These are phyloP conservation scores for Cataglyphis albicans DNA, from an alignment of 2,888 invertebrate genomes.

Conservation along the genomic window DNA sequence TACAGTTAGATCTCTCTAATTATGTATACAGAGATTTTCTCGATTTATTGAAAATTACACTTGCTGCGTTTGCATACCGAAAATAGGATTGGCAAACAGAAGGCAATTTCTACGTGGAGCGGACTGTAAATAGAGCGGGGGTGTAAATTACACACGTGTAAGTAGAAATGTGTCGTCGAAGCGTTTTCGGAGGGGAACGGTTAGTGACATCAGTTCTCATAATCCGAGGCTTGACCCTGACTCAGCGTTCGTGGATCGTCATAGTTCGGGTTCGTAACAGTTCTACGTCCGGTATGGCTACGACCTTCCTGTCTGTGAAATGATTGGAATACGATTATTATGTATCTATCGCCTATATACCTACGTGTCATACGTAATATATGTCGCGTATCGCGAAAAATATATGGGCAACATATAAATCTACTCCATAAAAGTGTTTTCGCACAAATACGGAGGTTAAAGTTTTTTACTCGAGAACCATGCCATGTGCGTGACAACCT, in stretches of 20 bases:
- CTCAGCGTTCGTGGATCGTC: constrained; percentile 45
- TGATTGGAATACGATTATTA: constrained; percentile 18
- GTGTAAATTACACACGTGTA: constrained; percentile 50
- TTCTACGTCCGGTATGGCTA: constrained; percentile 62
- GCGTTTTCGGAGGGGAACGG: constrained; percentile 66
- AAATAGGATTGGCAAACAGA: constrained; percentile 14
- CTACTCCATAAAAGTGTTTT: background rate
- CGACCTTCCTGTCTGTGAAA: background rate
- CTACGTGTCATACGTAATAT: background rate
- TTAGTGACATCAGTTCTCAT: constrained; percentile 65
- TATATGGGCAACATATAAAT: background rate
- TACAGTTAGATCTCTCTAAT: background rate
- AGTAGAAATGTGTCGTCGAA: constrained; percentile 63
- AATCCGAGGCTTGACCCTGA: constrained; percentile 69
- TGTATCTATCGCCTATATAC: background rate
- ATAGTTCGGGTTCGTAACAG: constrained; percentile 37
- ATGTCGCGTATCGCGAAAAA: background rate
- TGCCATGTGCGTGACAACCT: background rate
- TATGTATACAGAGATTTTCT: background rate
- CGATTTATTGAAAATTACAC: background rate
- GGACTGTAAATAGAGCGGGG: constrained; percentile 1
- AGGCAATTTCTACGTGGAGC: constrained; percentile 11
- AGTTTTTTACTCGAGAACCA: background rate
- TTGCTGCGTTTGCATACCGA: background rate
- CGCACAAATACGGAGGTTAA: background rate